Evolutionary conservation across 1,140 invertebrate species (phyloP).

Genomic region (Cotesia typhae): DNA sequence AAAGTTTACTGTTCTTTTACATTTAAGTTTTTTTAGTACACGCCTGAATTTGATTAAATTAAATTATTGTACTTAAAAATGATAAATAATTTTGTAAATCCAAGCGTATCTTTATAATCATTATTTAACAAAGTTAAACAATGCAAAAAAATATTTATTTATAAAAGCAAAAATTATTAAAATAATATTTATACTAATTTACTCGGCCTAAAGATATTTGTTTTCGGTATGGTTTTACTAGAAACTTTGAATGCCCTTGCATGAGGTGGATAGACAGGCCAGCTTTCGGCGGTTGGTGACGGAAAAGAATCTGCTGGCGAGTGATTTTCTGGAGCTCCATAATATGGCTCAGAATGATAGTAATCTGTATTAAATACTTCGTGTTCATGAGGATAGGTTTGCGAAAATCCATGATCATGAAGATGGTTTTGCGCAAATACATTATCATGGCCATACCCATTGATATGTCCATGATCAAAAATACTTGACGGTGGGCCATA

Average conservation of each 20-base stretch:
- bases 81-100: too few species aligned
- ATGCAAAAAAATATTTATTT: too few species aligned
- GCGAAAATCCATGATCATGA: background rate
- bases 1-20: background rate
- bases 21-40: background rate
- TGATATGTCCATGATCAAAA: background rate
- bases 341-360: conserved; percentile 5
- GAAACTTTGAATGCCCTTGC: conserved; percentile 1
- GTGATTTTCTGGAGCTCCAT: background rate
- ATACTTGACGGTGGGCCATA: conserved; percentile 8
- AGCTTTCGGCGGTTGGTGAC: background rate
- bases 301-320: conserved; percentile 1
- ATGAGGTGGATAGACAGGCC: conserved; percentile 11
- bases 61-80: too few species aligned
- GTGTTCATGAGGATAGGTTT: background rate
- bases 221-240: background rate
- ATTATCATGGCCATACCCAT: background rate
- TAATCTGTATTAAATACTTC: background rate
- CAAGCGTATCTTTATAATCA: too few species aligned
- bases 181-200: background rate
- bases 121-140: too few species aligned
- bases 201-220: background rate
- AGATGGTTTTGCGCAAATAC: background rate
- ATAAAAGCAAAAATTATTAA: too few species aligned
- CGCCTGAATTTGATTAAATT: too few species aligned